These are phyloP conservation scores for Phalanger gymnotis DNA, from an alignment of 2,797 vertebrate species.

Conservation along the genomic window DNA sequence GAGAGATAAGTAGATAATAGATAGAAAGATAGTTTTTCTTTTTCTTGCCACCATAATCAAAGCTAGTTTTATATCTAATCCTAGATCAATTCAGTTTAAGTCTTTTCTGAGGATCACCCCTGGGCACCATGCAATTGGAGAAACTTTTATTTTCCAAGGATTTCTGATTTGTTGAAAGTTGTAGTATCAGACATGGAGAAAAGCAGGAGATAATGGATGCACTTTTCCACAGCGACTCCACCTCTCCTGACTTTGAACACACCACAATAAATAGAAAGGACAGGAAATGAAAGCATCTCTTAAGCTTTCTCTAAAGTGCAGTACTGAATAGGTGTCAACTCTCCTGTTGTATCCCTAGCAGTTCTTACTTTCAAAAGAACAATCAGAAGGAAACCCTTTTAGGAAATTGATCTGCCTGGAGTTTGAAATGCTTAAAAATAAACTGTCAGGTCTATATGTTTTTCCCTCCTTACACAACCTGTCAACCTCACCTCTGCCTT, in stretches of 20 bases:
- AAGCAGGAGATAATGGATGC: constrained; percentile 53
- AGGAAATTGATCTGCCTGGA: constrained; percentile 68
- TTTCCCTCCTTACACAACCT: constrained; percentile 42
- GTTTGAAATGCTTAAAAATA: constrained; percentile 77
- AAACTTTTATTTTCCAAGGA: constrained; percentile 66
- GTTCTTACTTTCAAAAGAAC: constrained; percentile 76
- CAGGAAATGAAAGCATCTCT: constrained; percentile 61
- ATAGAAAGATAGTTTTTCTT: not conserved
- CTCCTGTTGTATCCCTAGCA: constrained; percentile 58
- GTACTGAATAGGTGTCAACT: constrained; percentile 70
- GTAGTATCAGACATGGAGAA: not conserved
- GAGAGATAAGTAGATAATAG: not conserved
- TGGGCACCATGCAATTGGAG: constrained; percentile 2
- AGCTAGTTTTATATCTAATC: not conserved
- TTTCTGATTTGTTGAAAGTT: constrained; percentile 56
- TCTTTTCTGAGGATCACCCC: not conserved
- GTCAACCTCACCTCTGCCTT: constrained; percentile 70
- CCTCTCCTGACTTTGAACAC: constrained; percentile 71
- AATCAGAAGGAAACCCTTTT: constrained; percentile 73
- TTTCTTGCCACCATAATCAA: not conserved
- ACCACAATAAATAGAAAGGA: constrained; percentile 65
- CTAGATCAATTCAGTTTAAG: not conserved
- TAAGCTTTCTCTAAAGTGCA: constrained; percentile 65
- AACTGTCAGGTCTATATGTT: constrained; percentile 67
- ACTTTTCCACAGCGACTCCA: constrained; percentile 53